phyloP scores from a whole-genome alignment of 2,888 invertebrate genomes.

The Caradrina kadenii region DNA sequence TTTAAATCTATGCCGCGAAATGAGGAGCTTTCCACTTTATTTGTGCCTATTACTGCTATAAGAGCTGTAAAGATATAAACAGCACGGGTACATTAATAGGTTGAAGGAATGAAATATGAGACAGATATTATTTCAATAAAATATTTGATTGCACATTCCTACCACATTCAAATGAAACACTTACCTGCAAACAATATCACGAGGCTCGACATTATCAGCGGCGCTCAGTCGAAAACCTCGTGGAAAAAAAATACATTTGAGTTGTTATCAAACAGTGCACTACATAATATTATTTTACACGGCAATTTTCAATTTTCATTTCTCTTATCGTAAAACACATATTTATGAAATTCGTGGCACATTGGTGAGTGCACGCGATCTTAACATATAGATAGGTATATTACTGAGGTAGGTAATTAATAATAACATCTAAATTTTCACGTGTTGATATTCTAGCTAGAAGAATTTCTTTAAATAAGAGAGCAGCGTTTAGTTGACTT shows the following conservation, averaged over 20 bases:
- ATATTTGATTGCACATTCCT: neutral
- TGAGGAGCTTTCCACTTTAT: constrained; percentile 28
- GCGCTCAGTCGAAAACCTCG: constrained; percentile 64
- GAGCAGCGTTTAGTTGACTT: constrained; percentile 59
- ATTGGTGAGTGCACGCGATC: constrained; percentile 50
- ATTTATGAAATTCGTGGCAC: constrained; percentile 58
- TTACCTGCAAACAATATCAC: constrained; percentile 68
- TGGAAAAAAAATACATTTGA: constrained; percentile 65
- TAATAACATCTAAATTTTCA: constrained; percentile 10
- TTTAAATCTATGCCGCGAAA: constrained; percentile 29
- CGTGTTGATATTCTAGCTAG: neutral
- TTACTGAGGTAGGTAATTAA: constrained; percentile 13
- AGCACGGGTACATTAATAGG: neutral
- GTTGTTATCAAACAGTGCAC: constrained; percentile 70
- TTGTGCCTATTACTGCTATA: constrained; percentile 26
- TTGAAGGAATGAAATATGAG: neutral
- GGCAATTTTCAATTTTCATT: constrained; percentile 84
- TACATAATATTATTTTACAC: constrained; percentile 74
- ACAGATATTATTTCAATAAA: neutral
- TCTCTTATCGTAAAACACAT: constrained; percentile 76
- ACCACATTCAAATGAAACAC: constrained; percentile 42
- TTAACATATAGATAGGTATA: constrained; percentile 25
- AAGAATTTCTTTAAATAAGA: constrained; percentile 31
- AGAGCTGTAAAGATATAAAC: constrained; percentile 44
- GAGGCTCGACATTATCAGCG: constrained; percentile 72